Evolutionary conservation across 2,888 invertebrate species (phyloP), one percentile per base, ranked within the genome.

Genomic region (Caradrina kadenii): DNA sequence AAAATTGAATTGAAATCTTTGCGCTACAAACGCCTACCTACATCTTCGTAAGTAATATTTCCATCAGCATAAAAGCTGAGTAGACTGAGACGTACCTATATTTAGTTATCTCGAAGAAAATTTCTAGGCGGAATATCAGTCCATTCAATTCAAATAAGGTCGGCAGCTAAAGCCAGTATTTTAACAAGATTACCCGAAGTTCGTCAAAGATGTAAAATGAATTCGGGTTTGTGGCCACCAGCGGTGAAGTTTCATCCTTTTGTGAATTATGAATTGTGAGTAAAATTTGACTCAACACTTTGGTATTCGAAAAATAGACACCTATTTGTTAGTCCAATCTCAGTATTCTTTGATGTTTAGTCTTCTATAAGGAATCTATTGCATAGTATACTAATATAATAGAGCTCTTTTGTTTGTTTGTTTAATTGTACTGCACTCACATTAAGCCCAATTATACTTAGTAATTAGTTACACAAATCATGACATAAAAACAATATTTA

Each of bases 151-250:
- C 62, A 63, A 81, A 67, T 65, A 58, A 61, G 59, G 63, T 65
- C 64, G 35, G 53, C 35, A 31, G 64, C 59, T 65, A 66, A 69
- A 55, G 69, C 31, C 65, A 64, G 68, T 71, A 70, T 76, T 76
- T 73, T 81, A 82, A 82, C 67, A 65, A 70, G 70, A 70, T 76
- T 70, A 76, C 55, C 21, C 64, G 49, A 81, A 81, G 73, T 80
- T 80, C 73, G 76, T 80, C 76, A 71, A 82, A 82, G 80, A 82
- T 70, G 73, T 81, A 70, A 76, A 82, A 82, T 73, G 55, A 76
- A 65, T 79, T 81, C 64, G 62, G 69, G 62, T 50, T 76, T 68
- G 73, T 67, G 73, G 66, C 73, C 69, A 66, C 60, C 54, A 70
- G 52, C 17, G 31, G 13, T 70, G 49, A 82, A 81, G 68, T 82